Evolutionary conservation across 2,113 vertebrate genomes (phyloP), one percentile per base, ranked within the genome.

Genomic region (Nesoenas mayeri): DNA sequence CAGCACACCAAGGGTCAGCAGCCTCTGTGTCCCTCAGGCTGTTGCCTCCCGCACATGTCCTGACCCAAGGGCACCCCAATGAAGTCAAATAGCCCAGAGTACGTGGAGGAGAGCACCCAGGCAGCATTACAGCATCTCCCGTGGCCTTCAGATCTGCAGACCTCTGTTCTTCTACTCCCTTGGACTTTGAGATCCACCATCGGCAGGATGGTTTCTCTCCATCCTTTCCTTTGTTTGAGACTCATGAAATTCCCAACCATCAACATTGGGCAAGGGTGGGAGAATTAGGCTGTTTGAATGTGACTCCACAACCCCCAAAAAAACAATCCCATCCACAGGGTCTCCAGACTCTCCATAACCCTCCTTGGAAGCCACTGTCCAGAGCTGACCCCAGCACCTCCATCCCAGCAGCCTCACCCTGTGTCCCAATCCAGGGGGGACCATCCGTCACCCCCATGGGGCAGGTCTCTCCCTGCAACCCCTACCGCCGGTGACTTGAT

Each of bases 401-500:
- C 4, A 0, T 21, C 32, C 51, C 17, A 77, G 75, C 31, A 70
- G 22, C 44, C 16, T 66, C 67, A 20, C 16, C 3, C 44, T 6
- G 15, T 11, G 16, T 79, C 42, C 9, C 29, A 29, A 15, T 18
- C 40, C 73, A 50, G 18, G 19, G 12, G 66, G 38, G 36, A 29
- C 47, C 50, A 24, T 60, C 40, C 5, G 0, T n/a, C 32, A 26
- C 24, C 29, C 17, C 20, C 3, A 9, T 18, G 14, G 3, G 9
- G 13, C 17, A 6, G 2, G 1, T 18, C 26, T 32, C 21, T 42
- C 67, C 54, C 58, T 32, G 15, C 29, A 25, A 10, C 22, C 17
- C 10, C 4, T 18, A 5, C 15, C 2, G 1, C 1, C 2, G 32
- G 26, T 70, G 61, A 16, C 48, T 54, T 0, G 0, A 9, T 79